Conservation (phyloP, 2,888 invertebrate species). For the Andrena hattorfiana region DNA sequence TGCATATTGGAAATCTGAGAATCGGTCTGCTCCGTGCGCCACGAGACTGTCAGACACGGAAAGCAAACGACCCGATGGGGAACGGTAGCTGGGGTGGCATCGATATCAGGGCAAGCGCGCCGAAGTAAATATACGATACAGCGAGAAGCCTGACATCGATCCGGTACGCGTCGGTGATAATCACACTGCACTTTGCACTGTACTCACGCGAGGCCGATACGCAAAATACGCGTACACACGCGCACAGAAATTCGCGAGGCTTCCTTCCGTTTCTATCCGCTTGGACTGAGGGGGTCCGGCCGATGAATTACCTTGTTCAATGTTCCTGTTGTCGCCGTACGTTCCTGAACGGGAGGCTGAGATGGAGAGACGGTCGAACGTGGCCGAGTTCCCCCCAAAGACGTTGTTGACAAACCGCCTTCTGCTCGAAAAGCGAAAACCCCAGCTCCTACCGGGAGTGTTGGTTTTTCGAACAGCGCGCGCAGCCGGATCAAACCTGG, state of each 20-base stretch:
- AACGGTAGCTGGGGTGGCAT: slow-evolving; percentile 3
- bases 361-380: slow-evolving; percentile 43
- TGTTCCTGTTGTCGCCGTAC: slow-evolving; percentile 72
- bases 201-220: slow-evolving; percentile 54
- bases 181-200: slow-evolving; percentile 81
- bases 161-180: slow-evolving; percentile 69
- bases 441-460: slow-evolving; percentile 53
- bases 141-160: slow-evolving; percentile 55
- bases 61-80: slow-evolving; percentile 24
- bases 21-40: not conserved
- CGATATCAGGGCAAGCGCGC: slow-evolving; percentile 54
- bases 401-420: slow-evolving; percentile 76
- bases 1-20: not conserved
- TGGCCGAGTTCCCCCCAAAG: slow-evolving; percentile 67
- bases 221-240: slow-evolving; percentile 36
- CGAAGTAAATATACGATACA: slow-evolving; percentile 59
- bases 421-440: slow-evolving; percentile 71
- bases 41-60: not conserved
- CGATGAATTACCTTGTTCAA: slow-evolving; percentile 56
- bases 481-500: slow-evolving; percentile 62
- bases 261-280: not conserved
- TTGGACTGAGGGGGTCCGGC: not conserved
- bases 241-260: slow-evolving; percentile 27
- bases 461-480: slow-evolving; percentile 70
- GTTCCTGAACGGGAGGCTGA: slow-evolving; percentile 79